Percentiles rank a stretch among this genome's conserved stretches.
Conservation (phyloP, 2,113 vertebrate genomes). For the Alosa alosa region DNA sequence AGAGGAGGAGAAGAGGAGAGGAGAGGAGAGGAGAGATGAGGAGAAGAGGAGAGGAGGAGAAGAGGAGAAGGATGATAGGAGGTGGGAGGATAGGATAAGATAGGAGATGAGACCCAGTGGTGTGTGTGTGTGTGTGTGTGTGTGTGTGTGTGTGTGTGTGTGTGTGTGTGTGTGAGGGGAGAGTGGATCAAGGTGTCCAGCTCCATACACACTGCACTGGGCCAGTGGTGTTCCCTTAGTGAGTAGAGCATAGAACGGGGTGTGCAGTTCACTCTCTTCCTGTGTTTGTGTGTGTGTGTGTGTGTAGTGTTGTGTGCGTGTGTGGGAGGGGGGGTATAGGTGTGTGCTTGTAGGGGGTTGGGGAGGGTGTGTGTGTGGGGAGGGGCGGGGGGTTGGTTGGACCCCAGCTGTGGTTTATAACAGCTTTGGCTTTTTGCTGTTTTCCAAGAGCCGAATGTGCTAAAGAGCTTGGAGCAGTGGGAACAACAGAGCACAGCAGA, state of each 20-base stretch:
- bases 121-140: not conserved
- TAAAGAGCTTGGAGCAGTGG: too few species aligned
- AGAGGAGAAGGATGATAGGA: not conserved
- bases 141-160: not conserved
- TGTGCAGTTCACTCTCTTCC: not conserved
- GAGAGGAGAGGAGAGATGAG: not conserved
- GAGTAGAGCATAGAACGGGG: too few species aligned
- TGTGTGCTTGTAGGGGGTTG: too few species aligned
- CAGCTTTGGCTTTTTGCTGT: too few species aligned
- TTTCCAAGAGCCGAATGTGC: too few species aligned
- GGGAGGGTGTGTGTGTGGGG: not conserved
- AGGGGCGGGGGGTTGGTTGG: too few species aligned
- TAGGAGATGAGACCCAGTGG: not conserved
- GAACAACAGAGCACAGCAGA: too few species aligned
- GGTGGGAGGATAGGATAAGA: not conserved
- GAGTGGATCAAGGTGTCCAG: too few species aligned
- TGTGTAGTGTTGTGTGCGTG: not conserved
- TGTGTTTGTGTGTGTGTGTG: not conserved
- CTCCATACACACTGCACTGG: too few species aligned
- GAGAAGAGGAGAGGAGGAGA: not conserved
- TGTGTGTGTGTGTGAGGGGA: not conserved
- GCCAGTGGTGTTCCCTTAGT: too few species aligned
- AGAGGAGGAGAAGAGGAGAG: conserved; percentile 23
- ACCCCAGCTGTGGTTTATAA: too few species aligned
- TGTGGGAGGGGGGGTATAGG: too few species aligned